A percentile compares a stretch with the other conserved stretches of the same genome.
Evolutionary conservation across 1,140 invertebrate genomes (phyloP).

Genomic region (Liolophura sinensis): DNA sequence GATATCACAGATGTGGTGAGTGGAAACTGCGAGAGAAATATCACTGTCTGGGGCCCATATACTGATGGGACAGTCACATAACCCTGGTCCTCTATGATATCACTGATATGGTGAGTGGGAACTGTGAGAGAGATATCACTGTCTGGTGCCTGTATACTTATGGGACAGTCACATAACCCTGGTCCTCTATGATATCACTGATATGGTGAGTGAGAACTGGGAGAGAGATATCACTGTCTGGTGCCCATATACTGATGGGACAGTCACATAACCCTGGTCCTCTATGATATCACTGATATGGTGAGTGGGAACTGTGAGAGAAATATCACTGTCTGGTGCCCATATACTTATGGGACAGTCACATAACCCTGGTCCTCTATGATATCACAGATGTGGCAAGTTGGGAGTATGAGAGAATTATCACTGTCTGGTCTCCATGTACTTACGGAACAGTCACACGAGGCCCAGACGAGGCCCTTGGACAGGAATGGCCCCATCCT

Average conservation of each 20-base stretch:
- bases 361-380: conserved; percentile 35
- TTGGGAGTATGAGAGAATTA: background rate
- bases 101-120: conserved; percentile 60
- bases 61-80: too few species aligned
- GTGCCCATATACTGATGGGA: too few species aligned
- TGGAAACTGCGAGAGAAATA: background rate
- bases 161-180: conserved; percentile 32
- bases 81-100: too few species aligned
- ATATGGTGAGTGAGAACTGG: conserved; percentile 15
- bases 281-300: too few species aligned
- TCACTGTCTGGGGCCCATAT: too few species aligned
- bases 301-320: conserved; percentile 83
- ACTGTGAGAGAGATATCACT: conserved; percentile 96
- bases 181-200: conserved; percentile 37
- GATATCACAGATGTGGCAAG: conserved; percentile 32
- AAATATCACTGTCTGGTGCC: conserved; percentile 96
- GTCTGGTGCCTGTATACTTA: conserved; percentile 92
- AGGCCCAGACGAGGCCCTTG: too few species aligned
- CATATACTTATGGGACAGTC: conserved; percentile 69
- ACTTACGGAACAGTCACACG: too few species aligned
- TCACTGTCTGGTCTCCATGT: too few species aligned
- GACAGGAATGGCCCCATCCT: too few species aligned
- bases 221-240: too few species aligned
- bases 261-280: too few species aligned
- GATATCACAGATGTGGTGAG: conserved; percentile 33